Evolutionary conservation across 2,113 vertebrate genomes (phyloP).

Genomic region (Crotalus helleri): DNA sequence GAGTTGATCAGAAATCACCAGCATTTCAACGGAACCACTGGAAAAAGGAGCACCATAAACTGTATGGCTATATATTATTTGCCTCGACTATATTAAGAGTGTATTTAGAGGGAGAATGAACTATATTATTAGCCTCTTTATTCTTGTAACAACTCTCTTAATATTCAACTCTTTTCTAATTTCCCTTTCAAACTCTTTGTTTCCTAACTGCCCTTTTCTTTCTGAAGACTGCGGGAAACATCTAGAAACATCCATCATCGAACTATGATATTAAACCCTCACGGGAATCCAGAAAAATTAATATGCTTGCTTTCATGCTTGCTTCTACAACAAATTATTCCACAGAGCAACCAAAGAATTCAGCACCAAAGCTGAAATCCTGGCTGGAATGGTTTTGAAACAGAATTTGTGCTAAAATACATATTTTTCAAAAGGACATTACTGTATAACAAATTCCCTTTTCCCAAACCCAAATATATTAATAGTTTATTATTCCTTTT

Average conservation of each 20-base stretch:
- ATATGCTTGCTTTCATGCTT: neutral
- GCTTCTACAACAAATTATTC: neutral
- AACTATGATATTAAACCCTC: neutral
- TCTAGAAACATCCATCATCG: neutral
- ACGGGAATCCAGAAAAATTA: neutral
- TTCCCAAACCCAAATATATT: neutral
- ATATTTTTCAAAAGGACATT: neutral
- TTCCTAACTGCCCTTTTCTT: neutral
- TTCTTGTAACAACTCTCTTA: neutral
- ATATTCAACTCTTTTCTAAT: neutral
- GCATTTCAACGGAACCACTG: neutral
- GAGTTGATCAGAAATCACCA: neutral
- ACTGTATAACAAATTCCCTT: neutral
- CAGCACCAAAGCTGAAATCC: neutral
- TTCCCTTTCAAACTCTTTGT: neutral
- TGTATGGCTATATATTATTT: neutral
- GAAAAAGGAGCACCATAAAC: neutral
- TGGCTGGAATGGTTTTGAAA: neutral
- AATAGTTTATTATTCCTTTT: neutral
- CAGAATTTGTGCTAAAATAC: neutral
- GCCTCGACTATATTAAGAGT: neutral
- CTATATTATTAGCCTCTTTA: neutral
- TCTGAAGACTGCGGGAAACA: neutral
- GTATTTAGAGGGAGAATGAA: neutral
- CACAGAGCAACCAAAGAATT: neutral